These are phyloP conservation scores for Acanthosepion esculentum DNA, from an alignment of 2,888 invertebrate species.

Conservation along the genomic window DNA sequence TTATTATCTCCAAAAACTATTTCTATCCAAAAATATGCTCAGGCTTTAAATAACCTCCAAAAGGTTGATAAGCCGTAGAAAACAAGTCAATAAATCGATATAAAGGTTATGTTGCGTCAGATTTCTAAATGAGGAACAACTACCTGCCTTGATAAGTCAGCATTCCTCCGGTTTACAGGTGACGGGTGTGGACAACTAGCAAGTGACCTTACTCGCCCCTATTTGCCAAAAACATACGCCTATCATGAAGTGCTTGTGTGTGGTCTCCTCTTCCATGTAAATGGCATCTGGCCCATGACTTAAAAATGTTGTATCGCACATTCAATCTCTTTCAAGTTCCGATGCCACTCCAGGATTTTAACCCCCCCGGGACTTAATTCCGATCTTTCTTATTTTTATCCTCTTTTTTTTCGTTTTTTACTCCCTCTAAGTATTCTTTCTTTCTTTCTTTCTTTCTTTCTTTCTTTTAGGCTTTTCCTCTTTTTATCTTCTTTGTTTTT, in stretches of 20 bases:
- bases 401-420: background rate
- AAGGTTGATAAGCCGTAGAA: too few species aligned
- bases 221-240: too few species aligned
- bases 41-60: too few species aligned
- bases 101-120: too few species aligned
- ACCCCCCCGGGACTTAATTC: background rate
- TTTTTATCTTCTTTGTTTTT: too few species aligned
- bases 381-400: background rate
- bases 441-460: background rate
- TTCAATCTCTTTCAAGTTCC: background rate
- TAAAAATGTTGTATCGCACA: background rate
- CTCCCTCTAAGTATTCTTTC: background rate
- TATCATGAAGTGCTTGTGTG: background rate
- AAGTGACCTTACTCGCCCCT: too few species aligned
- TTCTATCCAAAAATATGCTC: too few species aligned
- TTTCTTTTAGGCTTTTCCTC: background rate
- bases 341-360: background rate
- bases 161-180: too few species aligned
- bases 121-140: background rate
- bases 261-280: background rate
- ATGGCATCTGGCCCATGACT: background rate
- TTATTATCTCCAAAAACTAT: too few species aligned
- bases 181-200: too few species aligned
- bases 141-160: too few species aligned
- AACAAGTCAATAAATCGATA: too few species aligned